Evolutionary conservation across 2,888 invertebrate genomes (phyloP).

Genomic region (Capitulum mitella): DNA sequence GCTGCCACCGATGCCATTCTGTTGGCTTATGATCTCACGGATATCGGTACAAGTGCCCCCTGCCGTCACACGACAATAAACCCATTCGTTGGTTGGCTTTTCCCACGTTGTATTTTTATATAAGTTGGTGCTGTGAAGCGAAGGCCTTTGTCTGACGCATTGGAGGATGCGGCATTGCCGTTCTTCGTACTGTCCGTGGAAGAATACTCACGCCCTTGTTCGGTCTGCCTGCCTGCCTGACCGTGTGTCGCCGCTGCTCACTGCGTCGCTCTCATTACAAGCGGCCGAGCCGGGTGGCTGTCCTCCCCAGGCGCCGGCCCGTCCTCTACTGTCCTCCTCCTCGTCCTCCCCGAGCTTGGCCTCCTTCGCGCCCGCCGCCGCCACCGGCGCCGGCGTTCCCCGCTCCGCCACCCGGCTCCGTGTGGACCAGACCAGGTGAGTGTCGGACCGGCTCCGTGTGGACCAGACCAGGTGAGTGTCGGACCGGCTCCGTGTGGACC

Average conservation of each 20-base stretch:
- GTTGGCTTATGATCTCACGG: background rate
- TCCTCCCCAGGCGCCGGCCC: conserved; percentile 27
- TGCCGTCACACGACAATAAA: background rate
- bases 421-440: background rate
- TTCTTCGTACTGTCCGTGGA: background rate
- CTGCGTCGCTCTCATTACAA: background rate
- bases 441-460: background rate
- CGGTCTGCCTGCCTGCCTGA: background rate
- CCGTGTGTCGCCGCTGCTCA: background rate
- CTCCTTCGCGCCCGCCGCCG: background rate
- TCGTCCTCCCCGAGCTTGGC: conserved; percentile 20
- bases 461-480: background rate
- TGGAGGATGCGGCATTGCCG: background rate
- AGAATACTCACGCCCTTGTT: background rate
- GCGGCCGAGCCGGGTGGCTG: background rate
- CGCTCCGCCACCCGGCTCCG: conserved; percentile 23
- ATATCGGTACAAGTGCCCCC: too few species aligned
- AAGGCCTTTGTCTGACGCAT: background rate
- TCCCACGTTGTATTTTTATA: background rate
- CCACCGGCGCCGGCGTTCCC: background rate
- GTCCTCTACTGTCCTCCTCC: conserved; percentile 38
- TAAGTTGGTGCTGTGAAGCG: too few species aligned
- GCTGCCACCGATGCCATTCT: background rate
- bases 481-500: too few species aligned
- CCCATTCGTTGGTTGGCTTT: background rate